Evolutionary conservation across 2,888 invertebrate species (phyloP).

Genomic region (Hermaeophaga mercurialis): DNA sequence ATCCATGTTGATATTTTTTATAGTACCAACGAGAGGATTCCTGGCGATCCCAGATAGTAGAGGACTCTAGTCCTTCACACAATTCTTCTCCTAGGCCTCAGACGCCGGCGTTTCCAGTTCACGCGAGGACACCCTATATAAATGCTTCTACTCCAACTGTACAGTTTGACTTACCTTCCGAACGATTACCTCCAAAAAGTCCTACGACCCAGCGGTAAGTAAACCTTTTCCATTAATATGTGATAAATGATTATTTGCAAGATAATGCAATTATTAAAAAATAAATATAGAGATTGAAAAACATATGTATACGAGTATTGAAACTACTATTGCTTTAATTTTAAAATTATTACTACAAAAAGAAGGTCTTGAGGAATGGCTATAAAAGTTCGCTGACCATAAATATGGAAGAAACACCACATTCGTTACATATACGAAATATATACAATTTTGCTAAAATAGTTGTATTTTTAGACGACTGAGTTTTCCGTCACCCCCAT

Average conservation of each 20-base stretch:
- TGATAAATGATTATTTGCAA: too few species aligned
- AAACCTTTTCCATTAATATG: neutral
- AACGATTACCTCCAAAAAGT: slow-evolving; percentile 81
- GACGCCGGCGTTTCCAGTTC: slow-evolving; percentile 93
- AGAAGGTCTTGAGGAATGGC: too few species aligned
- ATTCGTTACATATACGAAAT: neutral
- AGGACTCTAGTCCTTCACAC: slow-evolving; percentile 62
- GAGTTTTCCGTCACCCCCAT: slow-evolving; percentile 53
- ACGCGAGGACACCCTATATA: slow-evolving; percentile 85
- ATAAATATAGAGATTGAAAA: too few species aligned
- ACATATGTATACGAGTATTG: too few species aligned
- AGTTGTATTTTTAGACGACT: slow-evolving; percentile 53
- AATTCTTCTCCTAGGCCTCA: slow-evolving; percentile 68
- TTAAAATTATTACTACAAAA: too few species aligned
- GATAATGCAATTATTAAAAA: too few species aligned
- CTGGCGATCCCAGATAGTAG: slow-evolving; percentile 66
- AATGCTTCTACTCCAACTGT: slow-evolving; percentile 72
- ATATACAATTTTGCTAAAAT: neutral
- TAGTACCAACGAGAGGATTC: slow-evolving; percentile 65
- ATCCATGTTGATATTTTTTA: too few species aligned
- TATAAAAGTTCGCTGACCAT: too few species aligned
- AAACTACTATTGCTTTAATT: too few species aligned
- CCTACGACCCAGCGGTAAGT: slow-evolving; percentile 72
- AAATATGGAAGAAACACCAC: too few species aligned
- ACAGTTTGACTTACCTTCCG: slow-evolving; percentile 59